Evolutionary conservation across 2,797 vertebrate genomes (phyloP).

Genomic region (Monodelphis domestica): DNA sequence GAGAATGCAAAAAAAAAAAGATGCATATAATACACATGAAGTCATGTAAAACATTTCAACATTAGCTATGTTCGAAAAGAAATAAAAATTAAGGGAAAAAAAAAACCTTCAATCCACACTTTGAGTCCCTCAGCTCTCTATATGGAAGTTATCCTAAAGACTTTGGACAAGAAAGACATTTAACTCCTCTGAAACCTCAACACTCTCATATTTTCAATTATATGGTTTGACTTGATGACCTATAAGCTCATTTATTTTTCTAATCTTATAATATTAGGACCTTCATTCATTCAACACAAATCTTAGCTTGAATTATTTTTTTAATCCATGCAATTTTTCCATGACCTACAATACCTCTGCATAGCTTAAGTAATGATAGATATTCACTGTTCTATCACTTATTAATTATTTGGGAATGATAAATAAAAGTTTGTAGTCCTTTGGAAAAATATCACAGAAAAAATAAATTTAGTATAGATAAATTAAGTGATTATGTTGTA

Average conservation of each 20-base stretch:
- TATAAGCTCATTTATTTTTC: no score
- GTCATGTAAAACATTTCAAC: not conserved
- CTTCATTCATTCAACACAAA: no score
- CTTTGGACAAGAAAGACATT: not conserved
- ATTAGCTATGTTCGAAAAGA: not conserved
- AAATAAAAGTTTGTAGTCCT: not conserved
- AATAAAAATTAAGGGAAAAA: not conserved
- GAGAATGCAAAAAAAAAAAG: not conserved
- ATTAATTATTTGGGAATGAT: not conserved
- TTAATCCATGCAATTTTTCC: not conserved
- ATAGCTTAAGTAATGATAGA: not conserved
- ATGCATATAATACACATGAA: not conserved
- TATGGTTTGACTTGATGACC: not conserved
- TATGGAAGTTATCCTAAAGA: not conserved
- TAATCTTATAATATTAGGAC: no score
- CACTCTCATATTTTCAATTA: not conserved
- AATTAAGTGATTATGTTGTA: constrained; percentile 25
- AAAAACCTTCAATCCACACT: not conserved
- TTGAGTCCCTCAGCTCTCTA: not conserved
- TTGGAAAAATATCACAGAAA: not conserved
- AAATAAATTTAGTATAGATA: not conserved
- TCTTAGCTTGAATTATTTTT: no score
- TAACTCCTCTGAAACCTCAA: not conserved
- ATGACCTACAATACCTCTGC: not conserved
- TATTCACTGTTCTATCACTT: not conserved